Percentiles rank a stretch among this genome's conserved stretches.
Conservation (phyloP, 2,113 vertebrate genomes). For the Mesoclemmys tuberculata region DNA sequence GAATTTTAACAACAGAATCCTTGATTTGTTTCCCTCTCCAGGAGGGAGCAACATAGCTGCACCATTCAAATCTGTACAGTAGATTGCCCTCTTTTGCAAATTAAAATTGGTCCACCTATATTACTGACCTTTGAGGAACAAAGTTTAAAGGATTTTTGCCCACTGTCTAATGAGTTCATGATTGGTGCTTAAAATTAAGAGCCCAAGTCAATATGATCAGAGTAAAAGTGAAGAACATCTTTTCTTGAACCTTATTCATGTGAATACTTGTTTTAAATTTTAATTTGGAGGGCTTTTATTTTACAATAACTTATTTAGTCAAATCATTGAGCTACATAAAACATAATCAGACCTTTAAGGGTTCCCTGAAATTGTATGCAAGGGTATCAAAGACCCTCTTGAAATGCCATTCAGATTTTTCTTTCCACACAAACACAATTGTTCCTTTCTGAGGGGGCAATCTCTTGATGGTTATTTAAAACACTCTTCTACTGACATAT, state of each 20-base stretch:
- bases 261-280: not conserved
- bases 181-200: not conserved
- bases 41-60: not conserved
- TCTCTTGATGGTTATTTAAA: not conserved
- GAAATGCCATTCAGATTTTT: not conserved
- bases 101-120: not conserved
- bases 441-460: not conserved
- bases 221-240: not conserved
- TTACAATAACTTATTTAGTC: not conserved
- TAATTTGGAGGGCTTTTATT: not conserved
- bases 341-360: not conserved
- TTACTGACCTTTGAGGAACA: not conserved
- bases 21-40: accelerated
- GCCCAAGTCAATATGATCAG: not conserved
- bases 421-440: not conserved
- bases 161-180: not conserved
- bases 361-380: not conserved
- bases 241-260: not conserved
- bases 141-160: not conserved
- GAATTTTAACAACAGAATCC: not conserved
- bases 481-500: not conserved
- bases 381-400: not conserved
- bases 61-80: not conserved
- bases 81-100: not conserved
- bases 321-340: not conserved